Percentiles rank a stretch among this genome's conserved stretches.
Evolutionary conservation across 2,888 invertebrate species (phyloP).

Genomic region (Sabellastarte sp.): DNA sequence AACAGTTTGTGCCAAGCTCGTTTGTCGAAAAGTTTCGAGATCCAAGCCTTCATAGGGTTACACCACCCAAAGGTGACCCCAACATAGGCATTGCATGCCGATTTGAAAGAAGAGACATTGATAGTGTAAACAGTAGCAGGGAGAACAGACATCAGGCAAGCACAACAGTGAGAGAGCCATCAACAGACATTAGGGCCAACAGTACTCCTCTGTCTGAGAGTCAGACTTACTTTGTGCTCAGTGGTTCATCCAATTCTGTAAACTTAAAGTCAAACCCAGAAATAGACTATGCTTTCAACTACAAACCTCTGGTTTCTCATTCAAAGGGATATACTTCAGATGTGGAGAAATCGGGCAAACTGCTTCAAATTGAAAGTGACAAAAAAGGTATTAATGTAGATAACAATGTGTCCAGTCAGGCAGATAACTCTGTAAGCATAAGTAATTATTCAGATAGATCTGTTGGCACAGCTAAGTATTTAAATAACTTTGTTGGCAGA

Average conservation of each 20-base stretch:
- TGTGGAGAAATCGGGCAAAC: background rate
- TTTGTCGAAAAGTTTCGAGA: background rate
- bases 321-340: background rate
- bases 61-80: background rate
- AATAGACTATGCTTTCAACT: too few relatives aligned
- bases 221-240: background rate
- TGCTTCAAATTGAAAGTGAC: background rate
- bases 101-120: background rate
- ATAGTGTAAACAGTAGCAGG: too few relatives aligned
- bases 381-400: too few relatives aligned
- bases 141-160: too few relatives aligned
- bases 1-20: background rate
- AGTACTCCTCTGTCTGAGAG: background rate
- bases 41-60: background rate
- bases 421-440: background rate
- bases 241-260: background rate
- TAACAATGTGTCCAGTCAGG: background rate
- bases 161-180: too few relatives aligned
- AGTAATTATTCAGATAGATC: background rate
- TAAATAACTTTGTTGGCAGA: background rate
- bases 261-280: too few relatives aligned
- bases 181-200: too few relatives aligned
- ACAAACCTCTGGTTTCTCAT: too few relatives aligned
- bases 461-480: too few relatives aligned
- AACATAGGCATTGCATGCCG: background rate